Percentiles rank a stretch among this genome's conserved stretches.
phyloP scores from a whole-genome alignment of 2,113 vertebrate genomes.

The Toxotes chatareus region DNA sequence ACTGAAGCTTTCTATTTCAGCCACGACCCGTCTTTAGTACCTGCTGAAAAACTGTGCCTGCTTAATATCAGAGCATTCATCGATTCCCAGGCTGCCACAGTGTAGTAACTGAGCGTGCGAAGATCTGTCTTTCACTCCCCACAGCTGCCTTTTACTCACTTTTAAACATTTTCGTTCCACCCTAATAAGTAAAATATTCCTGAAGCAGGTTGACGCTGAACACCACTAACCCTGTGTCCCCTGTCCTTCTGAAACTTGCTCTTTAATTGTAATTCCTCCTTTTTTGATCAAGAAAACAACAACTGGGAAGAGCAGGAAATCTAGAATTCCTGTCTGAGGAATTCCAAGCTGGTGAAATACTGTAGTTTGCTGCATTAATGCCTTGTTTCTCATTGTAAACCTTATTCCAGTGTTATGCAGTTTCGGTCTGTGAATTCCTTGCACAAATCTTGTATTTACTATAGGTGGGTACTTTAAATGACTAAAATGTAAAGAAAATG shows the following conservation, averaged over 20 bases:
- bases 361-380: not conserved
- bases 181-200: not conserved
- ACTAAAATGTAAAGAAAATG: not conserved
- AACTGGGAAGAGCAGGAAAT: not conserved
- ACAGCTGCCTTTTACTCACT: not conserved
- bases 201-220: not conserved
- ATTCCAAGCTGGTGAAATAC: not conserved
- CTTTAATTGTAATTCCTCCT: not conserved
- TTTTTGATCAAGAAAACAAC: not conserved
- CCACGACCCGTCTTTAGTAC: slow-evolving; percentile 60
- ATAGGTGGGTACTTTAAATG: not conserved
- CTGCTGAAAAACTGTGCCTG: slow-evolving; percentile 64
- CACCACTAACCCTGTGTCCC: too few relatives aligned
- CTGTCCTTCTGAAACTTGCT: not conserved
- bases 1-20: slow-evolving; percentile 48
- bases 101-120: slow-evolving; percentile 18
- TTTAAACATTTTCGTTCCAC: slow-evolving; percentile 9
- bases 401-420: too few relatives aligned
- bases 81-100: slow-evolving; percentile 35
- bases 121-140: slow-evolving; percentile 8
- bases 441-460: not conserved
- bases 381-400: not conserved
- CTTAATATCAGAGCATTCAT: slow-evolving; percentile 46
- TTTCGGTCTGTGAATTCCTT: too few relatives aligned
- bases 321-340: not conserved